These are phyloP conservation scores for Drosophila truncata DNA, from an alignment of 1,140 invertebrate species.

Conservation along the genomic window DNA sequence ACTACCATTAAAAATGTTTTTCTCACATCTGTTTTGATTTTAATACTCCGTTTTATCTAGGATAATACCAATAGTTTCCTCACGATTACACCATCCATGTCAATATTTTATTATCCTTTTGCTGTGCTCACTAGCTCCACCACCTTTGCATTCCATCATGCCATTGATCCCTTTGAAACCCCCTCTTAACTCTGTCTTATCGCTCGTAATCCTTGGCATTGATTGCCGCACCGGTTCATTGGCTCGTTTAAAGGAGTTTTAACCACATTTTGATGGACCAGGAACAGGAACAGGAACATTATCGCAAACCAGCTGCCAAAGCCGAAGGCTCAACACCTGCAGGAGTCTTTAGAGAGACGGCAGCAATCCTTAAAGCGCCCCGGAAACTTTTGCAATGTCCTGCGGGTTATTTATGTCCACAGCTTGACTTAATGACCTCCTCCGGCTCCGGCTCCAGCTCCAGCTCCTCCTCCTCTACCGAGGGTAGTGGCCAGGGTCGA, in stretches of 20 bases:
- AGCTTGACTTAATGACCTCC: slow-evolving; percentile 79
- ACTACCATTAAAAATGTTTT: background rate
- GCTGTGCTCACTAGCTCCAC: background rate
- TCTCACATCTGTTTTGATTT: no score
- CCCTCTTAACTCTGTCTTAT: slow-evolving; percentile 3
- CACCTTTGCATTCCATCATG: slow-evolving; percentile 1
- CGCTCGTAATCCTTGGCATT: slow-evolving; percentile 18
- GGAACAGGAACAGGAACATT: slow-evolving; percentile 18
- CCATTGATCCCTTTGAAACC: background rate
- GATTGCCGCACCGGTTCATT: slow-evolving; percentile 12
- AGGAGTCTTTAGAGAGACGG: slow-evolving; percentile 25
- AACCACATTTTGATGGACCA: slow-evolving; percentile 44
- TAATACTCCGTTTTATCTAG: background rate
- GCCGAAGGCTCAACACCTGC: slow-evolving; percentile 54
- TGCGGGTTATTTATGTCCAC: slow-evolving; percentile 71
- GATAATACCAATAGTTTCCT: background rate
- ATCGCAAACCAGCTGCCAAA: slow-evolving; percentile 28
- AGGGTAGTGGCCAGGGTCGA: slow-evolving; percentile 15
- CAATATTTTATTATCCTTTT: slow-evolving; percentile 5
- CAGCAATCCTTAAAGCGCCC: slow-evolving; percentile 52
- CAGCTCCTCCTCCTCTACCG: background rate
- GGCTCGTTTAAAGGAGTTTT: slow-evolving; percentile 22
- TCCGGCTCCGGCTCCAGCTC: background rate
- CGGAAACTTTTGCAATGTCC: slow-evolving; percentile 57
- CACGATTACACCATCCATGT: background rate